A percentile compares a stretch with the other conserved stretches of the same genome.
These are phyloP conservation scores for Megastigmus dorsalis DNA, from an alignment of 2,888 invertebrate species.

Conservation along the genomic window DNA sequence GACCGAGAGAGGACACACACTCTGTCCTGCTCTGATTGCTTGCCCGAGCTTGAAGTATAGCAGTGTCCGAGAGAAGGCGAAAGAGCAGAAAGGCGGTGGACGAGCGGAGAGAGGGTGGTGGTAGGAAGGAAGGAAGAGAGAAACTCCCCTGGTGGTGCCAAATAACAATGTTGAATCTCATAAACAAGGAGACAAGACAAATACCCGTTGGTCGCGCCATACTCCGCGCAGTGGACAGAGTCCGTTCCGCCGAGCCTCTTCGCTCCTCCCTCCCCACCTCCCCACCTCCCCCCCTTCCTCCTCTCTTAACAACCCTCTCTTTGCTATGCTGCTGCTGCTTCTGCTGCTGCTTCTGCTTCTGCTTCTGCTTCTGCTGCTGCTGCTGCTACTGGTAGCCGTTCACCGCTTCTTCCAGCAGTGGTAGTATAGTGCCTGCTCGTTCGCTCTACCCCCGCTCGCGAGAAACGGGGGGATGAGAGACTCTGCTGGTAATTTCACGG, in stretches of 20 bases:
- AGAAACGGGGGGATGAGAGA: slow-evolving; percentile 38
- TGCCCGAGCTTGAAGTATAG: slow-evolving; percentile 48
- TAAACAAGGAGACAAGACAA: slow-evolving; percentile 75
- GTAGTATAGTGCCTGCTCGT: background rate
- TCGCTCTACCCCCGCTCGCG: slow-evolving; percentile 33
- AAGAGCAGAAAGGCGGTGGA: slow-evolving; percentile 55
- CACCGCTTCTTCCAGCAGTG: slow-evolving; percentile 31
- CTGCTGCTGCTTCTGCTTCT: background rate
- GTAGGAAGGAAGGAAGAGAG: slow-evolving; percentile 58
- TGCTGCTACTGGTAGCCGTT: slow-evolving; percentile 5
- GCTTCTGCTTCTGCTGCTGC: slow-evolving; percentile 27
- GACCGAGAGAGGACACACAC: no score
- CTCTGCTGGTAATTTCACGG: slow-evolving; percentile 78
- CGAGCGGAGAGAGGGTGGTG: slow-evolving; percentile 55
- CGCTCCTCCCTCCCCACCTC: slow-evolving; percentile 63
- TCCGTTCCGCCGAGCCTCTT: slow-evolving; percentile 71
- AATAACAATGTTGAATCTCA: slow-evolving; percentile 75
- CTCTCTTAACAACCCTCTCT: slow-evolving; percentile 54
- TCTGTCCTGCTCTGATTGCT: background rate
- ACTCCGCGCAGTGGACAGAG: slow-evolving; percentile 73
- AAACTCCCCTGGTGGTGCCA: slow-evolving; percentile 74
- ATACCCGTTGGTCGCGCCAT: slow-evolving; percentile 71
- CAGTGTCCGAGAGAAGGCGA: slow-evolving; percentile 41
- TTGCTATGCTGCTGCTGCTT: background rate
- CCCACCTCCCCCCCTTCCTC: slow-evolving; percentile 67